Evolutionary conservation across 1,140 invertebrate species (phyloP), one percentile per base, ranked within the genome.

Genomic region (Babylonia areolata): DNA sequence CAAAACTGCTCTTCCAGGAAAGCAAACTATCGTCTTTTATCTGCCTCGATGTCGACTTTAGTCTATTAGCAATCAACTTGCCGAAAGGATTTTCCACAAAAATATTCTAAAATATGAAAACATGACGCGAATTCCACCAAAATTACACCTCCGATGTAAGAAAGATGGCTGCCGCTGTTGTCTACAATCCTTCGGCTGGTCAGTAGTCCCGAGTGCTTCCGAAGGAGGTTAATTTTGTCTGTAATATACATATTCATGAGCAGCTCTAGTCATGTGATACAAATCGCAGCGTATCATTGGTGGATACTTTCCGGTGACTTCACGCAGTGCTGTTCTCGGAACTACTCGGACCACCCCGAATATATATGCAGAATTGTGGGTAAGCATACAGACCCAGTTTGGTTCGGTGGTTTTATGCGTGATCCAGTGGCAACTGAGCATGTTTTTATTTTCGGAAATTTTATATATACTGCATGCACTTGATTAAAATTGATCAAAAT

Each of bases 121-220:
- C 58, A 64, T 23, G 12, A 54, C 86, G 85, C 84, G 78, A 91
- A 88, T 81, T 87, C 86, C 86, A 73, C 75, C 54, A 87, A 86
- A 85, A 86, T 84, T 64, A 79, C 78, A 64, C 82, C 95, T 37
- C 96, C 96, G 95, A 95, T 95, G 95, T 95, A 96, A 95, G 96
- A 96, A 97, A 97, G 96, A 97, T 97, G 97, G 97, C 97, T 96
- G 97, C 96, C 97, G 96, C 97, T 97, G 97, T 97, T 97, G 96
- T 97, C 96, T 64, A 28, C 23, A 64, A 12, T 97, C 97, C 97
- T 96, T 82, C 79, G 85, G 96, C 96, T 97, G 97, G 97, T 97
- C 96, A 97, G 90, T 91, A 90, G 58, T 92, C 90, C 88, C 93
- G 96, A 96, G 58, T 64, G 58, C 58, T 96, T 96, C 96, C 96